phyloP scores from a whole-genome alignment of 1,140 invertebrate genomes.

The Heliconius nattereri region DNA sequence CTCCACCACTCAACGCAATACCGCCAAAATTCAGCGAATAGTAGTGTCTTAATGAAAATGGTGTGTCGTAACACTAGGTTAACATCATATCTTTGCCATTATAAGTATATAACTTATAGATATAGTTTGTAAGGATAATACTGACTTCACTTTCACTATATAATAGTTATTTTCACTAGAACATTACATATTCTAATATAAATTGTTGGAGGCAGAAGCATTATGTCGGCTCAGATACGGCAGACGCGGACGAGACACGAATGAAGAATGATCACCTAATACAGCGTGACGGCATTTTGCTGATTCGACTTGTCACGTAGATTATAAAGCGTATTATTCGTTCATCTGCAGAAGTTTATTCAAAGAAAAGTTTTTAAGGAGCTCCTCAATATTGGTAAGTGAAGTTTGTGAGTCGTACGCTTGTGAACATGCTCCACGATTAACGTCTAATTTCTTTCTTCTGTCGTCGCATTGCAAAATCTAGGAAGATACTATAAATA shows the following conservation, averaged over 20 bases:
- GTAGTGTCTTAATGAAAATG: too few relatives aligned
- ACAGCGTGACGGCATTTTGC: constrained; percentile 23
- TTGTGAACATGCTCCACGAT: too few relatives aligned
- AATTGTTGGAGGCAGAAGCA: constrained; percentile 20
- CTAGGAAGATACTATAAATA: too few relatives aligned
- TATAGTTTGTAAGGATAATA: background rate
- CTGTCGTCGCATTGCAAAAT: too few relatives aligned
- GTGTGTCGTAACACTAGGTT: too few relatives aligned
- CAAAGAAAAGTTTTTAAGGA: background rate
- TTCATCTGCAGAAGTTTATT: constrained; percentile 1
- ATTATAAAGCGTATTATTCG: constrained; percentile 25
- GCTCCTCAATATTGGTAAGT: background rate
- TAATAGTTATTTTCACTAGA: constrained; percentile 11
- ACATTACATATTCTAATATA: constrained; percentile 18
- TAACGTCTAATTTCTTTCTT: too few relatives aligned
- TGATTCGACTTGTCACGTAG: constrained; percentile 25
- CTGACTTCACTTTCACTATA: background rate
- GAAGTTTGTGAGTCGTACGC: background rate
- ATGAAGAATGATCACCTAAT: constrained; percentile 33
- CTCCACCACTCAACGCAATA: background rate
- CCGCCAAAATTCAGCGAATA: too few relatives aligned
- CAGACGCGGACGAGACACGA: constrained; percentile 23
- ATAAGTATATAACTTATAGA: too few relatives aligned
- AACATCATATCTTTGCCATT: too few relatives aligned
- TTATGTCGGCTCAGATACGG: constrained; percentile 22